Percentiles rank a stretch among this genome's conserved stretches.
phyloP scores from a whole-genome alignment of 37 sponge, comb jelly and placozoan species.

The Spongilla lacustris region DNA sequence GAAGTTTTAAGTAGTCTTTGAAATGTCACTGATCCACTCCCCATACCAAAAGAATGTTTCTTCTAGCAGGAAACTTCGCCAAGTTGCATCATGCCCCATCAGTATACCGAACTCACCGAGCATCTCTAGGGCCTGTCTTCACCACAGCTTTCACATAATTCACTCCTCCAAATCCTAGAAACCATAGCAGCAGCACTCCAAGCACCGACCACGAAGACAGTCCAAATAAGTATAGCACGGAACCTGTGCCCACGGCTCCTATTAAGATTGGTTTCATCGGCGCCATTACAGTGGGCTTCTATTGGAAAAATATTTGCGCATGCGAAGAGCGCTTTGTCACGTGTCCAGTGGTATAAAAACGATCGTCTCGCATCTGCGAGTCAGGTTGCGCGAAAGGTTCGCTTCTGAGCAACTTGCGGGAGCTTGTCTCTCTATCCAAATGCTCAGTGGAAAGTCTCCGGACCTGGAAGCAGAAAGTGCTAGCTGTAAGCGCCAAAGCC shows the following conservation, averaged over 20 bases:
- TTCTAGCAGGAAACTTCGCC: no score
- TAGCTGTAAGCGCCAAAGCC: conserved; percentile 65
- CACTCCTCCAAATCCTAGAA: conserved; percentile 13
- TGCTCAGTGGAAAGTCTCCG: conserved; percentile 94
- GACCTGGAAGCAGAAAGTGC: conserved; percentile 86
- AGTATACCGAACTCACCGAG: conserved; percentile 7
- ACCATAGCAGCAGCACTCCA: conserved; percentile 1
- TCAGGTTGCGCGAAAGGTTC: conserved; percentile 68
- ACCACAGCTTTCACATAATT: conserved; percentile 2
- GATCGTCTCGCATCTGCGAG: not conserved
- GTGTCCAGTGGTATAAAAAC: conserved; percentile 33
- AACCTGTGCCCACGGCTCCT: not conserved
- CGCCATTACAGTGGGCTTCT: conserved; percentile 4
- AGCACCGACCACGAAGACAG: not conserved
- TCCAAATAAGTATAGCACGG: conserved; percentile 7
- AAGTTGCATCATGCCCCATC: no score
- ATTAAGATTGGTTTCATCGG: not conserved
- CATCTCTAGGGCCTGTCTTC: conserved; percentile 45
- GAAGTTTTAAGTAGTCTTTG: no score
- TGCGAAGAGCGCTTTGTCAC: conserved; percentile 3
- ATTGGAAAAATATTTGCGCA: conserved; percentile 6
- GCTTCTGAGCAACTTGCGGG: conserved; percentile 70
- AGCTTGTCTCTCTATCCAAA: conserved; percentile 14
- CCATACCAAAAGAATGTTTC: no score
- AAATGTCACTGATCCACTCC: no score